These are phyloP conservation scores for Mesocricetus auratus DNA, from an alignment of 2,113 vertebrate genomes.

Conservation along the genomic window DNA sequence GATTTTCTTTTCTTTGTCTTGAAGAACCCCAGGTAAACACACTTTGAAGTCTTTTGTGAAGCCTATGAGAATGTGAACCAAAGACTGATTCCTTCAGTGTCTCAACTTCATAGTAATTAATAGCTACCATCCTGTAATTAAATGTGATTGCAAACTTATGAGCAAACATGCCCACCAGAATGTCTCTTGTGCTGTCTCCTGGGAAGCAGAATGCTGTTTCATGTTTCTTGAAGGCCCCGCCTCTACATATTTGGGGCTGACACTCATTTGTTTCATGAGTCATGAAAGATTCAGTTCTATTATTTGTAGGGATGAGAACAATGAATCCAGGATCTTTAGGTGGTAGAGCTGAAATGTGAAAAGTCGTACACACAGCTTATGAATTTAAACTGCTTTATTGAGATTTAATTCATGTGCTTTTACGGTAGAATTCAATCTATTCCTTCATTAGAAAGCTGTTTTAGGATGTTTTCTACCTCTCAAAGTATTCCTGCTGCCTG, in stretches of 20 bases:
- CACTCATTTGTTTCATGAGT: neutral
- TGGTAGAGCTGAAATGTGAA: neutral
- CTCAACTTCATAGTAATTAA: accelerated
- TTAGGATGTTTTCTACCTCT: neutral
- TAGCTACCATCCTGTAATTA: too few relatives aligned
- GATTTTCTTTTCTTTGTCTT: neutral
- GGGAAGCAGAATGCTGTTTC: neutral
- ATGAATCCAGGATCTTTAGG: neutral
- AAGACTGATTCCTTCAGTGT: too few relatives aligned
- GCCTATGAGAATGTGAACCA: neutral
- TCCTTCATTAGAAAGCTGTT: neutral
- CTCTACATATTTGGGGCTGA: neutral
- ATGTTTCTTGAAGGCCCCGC: neutral
- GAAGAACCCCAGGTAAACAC: too few relatives aligned
- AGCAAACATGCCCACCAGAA: neutral
- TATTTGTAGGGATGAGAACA: neutral
- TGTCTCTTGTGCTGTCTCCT: neutral
- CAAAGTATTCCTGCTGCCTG: neutral
- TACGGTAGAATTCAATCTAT: neutral
- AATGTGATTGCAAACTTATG: neutral
- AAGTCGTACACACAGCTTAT: neutral
- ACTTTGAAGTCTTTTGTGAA: neutral
- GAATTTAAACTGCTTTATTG: constrained; percentile 8
- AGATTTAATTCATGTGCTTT: neutral
- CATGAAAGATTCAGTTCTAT: neutral